Conservation (phyloP, 1,140 invertebrate species). For the Drosophila pectinifera region DNA sequence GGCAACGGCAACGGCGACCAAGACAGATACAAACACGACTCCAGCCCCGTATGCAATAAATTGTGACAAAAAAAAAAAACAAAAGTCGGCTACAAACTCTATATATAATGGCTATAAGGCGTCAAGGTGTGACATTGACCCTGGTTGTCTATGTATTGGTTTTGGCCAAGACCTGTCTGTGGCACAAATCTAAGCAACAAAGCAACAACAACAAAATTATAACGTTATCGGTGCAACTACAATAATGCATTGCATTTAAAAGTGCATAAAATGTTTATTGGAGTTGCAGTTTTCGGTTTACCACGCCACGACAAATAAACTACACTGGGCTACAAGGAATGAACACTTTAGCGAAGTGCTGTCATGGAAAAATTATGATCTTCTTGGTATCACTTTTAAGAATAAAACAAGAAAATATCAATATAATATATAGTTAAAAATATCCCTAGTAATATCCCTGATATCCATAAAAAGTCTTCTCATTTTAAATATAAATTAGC, state of each 20-base stretch:
- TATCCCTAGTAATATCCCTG: no score
- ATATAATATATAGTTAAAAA: neutral
- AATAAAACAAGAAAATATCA: neutral
- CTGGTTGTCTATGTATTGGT: conserved; percentile 40
- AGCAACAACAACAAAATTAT: conserved; percentile 30
- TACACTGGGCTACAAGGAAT: conserved; percentile 48
- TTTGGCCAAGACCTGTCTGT: conserved; percentile 43
- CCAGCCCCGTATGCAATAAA: conserved; percentile 66
- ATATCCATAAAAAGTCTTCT: neutral
- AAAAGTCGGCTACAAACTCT: conserved; percentile 50
- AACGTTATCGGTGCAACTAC: conserved; percentile 54
- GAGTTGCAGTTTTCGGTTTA: conserved; percentile 55
- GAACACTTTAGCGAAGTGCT: neutral
- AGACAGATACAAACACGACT: conserved; percentile 27
- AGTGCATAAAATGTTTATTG: conserved; percentile 75
- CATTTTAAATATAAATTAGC: neutral
- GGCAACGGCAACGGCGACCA: conserved; percentile 3
- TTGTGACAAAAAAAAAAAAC: conserved; percentile 63
- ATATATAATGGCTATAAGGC: conserved; percentile 61
- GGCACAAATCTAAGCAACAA: conserved; percentile 57
- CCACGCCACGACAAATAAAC: conserved; percentile 46
- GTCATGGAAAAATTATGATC: neutral
- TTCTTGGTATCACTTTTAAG: neutral
- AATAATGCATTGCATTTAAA: conserved; percentile 76
- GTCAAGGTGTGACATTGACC: conserved; percentile 81